Base-by-base conservation (phyloP, 2,888 invertebrate species). In the Caenorhabditis sulstoni region DNA sequence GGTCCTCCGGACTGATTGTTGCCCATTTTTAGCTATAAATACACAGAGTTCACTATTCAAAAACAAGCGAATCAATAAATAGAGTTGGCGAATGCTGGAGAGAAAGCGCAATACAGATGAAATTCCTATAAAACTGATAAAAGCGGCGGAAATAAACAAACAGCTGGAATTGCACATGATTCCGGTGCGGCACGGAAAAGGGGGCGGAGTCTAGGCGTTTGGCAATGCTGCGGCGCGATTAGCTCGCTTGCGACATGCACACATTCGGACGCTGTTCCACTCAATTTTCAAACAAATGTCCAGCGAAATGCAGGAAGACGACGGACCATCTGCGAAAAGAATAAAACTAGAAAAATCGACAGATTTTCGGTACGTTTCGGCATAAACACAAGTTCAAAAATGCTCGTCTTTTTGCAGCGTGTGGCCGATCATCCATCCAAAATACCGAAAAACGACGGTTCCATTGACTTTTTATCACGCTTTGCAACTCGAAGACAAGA, bases 1-100 rank as follows among this genome's bases (percentile, higher is more conserved):
- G 71, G 64, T n/a, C 66, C 71, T 45, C 78, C 79, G 8, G 79
- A 73, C 58, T 73, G 79, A 68, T 79, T 79, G 47, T 79, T 79
- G 16, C 79, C 79, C 79, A 79, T 79, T 35, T 65, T 61, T 50
- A 22, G 20, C 66, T 67, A 35, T 11, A 61, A 70, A 18, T 47
- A n/a, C n/a, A n/a, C n/a, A n/a, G n/a, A n/a, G n/a, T n/a, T n/a
- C n/a, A n/a, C n/a, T n/a, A n/a, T n/a, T n/a, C n/a, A n/a, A n/a
- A n/a, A n/a, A n/a, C n/a, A n/a, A n/a, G n/a, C n/a, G n/a, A n/a
- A n/a, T n/a, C n/a, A n/a, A n/a, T n/a, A n/a, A n/a, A n/a, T n/a
- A n/a, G n/a, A n/a, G n/a, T n/a, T n/a, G n/a, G n/a, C 11, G n/a
- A 37, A 14, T 23, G 52, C 3, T 16, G 45, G 35, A 23, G 9